These are phyloP conservation scores for Tinea trinotella DNA, from an alignment of 2,888 invertebrate genomes.

Conservation along the genomic window DNA sequence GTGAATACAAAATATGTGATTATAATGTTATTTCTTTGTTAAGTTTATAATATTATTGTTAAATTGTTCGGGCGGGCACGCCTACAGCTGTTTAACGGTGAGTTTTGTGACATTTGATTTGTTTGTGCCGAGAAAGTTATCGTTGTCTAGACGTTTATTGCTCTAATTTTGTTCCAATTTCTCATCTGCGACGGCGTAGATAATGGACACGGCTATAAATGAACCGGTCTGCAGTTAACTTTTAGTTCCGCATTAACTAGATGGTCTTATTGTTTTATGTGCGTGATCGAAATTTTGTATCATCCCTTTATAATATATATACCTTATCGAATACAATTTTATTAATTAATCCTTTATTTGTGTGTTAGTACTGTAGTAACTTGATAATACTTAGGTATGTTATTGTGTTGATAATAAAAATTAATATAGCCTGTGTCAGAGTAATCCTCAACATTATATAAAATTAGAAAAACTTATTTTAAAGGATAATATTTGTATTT, in stretches of 20 bases:
- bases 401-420: too few species aligned
- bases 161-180: constrained; percentile 55
- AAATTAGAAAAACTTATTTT: not conserved
- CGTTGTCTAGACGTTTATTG: constrained; percentile 49
- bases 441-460: too few species aligned
- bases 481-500: not conserved
- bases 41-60: constrained; percentile 37
- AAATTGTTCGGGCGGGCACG: constrained; percentile 29
- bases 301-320: too few species aligned
- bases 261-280: not conserved
- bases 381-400: too few species aligned
- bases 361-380: too few species aligned
- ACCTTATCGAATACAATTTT: too few species aligned
- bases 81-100: constrained; percentile 41
- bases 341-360: too few species aligned
- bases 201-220: constrained; percentile 50
- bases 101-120: constrained; percentile 57
- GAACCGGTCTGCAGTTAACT: constrained; percentile 47
- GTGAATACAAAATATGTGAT: constrained; percentile 50
- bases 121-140: constrained; percentile 65
- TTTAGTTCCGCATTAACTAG: constrained; percentile 41
- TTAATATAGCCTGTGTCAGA: too few species aligned
- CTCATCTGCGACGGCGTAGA: constrained; percentile 37
- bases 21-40: constrained; percentile 36
- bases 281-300: not conserved